A percentile compares a stretch with the other conserved stretches of the same genome.
These are phyloP conservation scores for Diglossa cyanea DNA, from an alignment of 2,797 vertebrate genomes.

Conservation along the genomic window DNA sequence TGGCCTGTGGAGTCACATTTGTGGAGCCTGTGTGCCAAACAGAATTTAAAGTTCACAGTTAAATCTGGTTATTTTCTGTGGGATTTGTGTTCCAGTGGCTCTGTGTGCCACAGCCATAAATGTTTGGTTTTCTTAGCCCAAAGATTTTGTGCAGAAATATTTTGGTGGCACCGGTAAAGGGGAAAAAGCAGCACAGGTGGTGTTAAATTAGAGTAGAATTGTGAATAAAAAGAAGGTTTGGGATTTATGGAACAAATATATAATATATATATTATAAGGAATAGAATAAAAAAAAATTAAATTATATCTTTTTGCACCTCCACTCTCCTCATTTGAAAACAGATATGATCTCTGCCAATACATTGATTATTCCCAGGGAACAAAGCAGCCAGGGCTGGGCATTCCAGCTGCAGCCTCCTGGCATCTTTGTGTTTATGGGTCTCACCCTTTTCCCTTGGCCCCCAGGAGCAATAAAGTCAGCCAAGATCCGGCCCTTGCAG, in stretches of 20 bases:
- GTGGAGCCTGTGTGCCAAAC: too few species aligned
- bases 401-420: neutral
- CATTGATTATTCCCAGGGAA: neutral
- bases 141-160: neutral
- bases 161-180: neutral
- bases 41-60: neutral
- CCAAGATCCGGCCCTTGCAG: conserved; percentile 12
- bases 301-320: neutral
- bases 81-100: neutral
- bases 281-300: neutral
- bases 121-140: neutral
- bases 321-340: neutral
- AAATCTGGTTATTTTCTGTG: neutral
- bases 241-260: neutral
- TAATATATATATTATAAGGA: too few species aligned
- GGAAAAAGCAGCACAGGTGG: neutral
- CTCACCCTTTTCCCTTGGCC: neutral
- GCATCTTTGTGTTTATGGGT: conserved; percentile 31
- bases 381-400: neutral
- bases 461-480: conserved; percentile 7
- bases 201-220: neutral
- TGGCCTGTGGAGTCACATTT: neutral
- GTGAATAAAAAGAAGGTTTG: neutral
- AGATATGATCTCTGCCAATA: neutral
- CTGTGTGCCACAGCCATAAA: rapidly evolving